Conservation (phyloP, 2,888 invertebrate species). For the Entomobrya multifasciata region DNA sequence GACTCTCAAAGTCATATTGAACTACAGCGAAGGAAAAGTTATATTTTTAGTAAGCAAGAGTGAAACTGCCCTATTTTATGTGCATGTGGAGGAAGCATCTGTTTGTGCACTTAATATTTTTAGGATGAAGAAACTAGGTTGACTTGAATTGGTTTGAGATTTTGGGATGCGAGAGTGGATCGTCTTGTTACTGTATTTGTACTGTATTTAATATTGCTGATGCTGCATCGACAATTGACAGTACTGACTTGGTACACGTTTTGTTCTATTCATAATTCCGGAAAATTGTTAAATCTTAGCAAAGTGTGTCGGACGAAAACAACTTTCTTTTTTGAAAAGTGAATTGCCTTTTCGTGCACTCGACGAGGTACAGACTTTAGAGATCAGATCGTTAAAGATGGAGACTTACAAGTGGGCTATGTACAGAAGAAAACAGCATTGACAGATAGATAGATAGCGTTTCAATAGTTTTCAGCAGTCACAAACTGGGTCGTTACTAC, state of each 20-base stretch:
- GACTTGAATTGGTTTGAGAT: not conserved
- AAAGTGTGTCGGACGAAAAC: not conserved
- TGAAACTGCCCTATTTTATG: not conserved
- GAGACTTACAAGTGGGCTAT: not conserved
- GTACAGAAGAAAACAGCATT: too few species aligned
- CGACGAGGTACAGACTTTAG: not conserved
- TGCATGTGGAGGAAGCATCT: not conserved
- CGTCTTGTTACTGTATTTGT: not conserved
- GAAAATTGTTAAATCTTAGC: conserved; percentile 50
- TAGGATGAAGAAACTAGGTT: not conserved
- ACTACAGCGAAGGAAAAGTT: not conserved
- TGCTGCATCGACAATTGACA: conserved; percentile 4
- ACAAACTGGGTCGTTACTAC: not conserved
- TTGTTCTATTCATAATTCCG: conserved; percentile 23
- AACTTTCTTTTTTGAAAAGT: not conserved
- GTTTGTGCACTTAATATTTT: not conserved
- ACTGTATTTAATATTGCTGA: not conserved
- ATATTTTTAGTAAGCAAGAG: too few species aligned
- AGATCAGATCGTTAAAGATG: not conserved
- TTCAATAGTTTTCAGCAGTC: conserved; percentile 5
- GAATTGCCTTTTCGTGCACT: conserved; percentile 46
- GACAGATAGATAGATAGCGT: not conserved
- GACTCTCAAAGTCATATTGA: conserved; percentile 1
- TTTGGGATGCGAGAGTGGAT: not conserved
- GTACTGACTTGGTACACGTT: not conserved